Conservation (phyloP, 2,888 invertebrate species). For the Epinotia brunnichana region DNA sequence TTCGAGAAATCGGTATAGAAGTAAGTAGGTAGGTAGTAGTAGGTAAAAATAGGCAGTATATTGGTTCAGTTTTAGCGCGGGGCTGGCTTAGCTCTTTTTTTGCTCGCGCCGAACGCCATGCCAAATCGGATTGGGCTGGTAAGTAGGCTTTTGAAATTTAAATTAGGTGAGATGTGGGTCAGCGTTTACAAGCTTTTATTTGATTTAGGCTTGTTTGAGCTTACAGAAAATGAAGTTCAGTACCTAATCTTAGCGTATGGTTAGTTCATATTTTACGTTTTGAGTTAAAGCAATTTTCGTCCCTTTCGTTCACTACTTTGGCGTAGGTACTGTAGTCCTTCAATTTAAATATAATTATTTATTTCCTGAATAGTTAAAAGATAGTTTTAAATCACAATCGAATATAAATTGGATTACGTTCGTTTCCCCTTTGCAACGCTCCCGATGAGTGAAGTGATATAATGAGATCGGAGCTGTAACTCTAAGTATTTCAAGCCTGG, state of each 20-base stretch:
- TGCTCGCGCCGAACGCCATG: constrained; percentile 59
- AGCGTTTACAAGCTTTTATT: constrained; percentile 14
- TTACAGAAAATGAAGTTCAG: neutral
- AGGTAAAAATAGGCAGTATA: constrained; percentile 46
- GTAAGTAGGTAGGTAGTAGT: constrained; percentile 10
- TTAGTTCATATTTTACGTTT: neutral
- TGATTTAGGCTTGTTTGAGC: constrained; percentile 3
- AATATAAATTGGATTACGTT: neutral
- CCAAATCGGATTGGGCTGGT: constrained; percentile 51
- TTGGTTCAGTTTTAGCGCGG: constrained; percentile 77
- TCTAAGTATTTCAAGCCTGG: neutral
- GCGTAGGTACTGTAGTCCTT: too few species aligned
- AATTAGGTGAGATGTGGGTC: constrained; percentile 35
- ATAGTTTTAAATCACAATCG: neutral
- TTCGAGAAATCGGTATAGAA: constrained; percentile 67
- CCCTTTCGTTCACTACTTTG: too few species aligned
- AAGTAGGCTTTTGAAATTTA: constrained; percentile 47
- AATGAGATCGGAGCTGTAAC: constrained; percentile 14
- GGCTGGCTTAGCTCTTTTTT: constrained; percentile 64
- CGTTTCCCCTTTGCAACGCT: constrained; percentile 3
- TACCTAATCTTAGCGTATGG: neutral
- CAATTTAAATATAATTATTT: too few species aligned
- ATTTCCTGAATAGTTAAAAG: neutral
- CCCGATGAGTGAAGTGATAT: neutral
- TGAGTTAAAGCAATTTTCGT: too few species aligned